phyloP scores from a whole-genome alignment of 2,113 vertebrate genomes.

The Plectropomus leopardus region DNA sequence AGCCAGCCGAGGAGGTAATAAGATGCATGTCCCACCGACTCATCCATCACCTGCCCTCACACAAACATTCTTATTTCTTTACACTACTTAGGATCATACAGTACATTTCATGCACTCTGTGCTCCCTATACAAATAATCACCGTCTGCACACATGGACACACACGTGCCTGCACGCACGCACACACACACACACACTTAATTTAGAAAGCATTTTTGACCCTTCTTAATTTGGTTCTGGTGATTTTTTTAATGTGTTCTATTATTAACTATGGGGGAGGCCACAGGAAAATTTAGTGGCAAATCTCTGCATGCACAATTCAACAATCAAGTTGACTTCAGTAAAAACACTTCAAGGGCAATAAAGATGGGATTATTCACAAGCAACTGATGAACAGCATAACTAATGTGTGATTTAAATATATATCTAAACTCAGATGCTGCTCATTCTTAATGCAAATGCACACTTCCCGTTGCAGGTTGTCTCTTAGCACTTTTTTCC shows the following conservation, averaged over 20 bases:
- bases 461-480: not conserved
- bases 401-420: not conserved
- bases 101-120: slow-evolving; percentile 8
- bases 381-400: not conserved
- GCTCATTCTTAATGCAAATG: not conserved
- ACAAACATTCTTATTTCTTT: slow-evolving; percentile 44
- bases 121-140: slow-evolving; percentile 12
- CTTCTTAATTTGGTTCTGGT: slow-evolving; percentile 31
- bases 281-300: slow-evolving; percentile 33
- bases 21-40: slow-evolving; percentile 51
- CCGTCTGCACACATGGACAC: slow-evolving; percentile 25
- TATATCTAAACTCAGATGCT: not conserved
- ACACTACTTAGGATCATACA: slow-evolving; percentile 11
- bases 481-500: not conserved
- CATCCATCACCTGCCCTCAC: slow-evolving; percentile 66
- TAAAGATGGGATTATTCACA: not conserved
- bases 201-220: slow-evolving; percentile 41
- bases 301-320: slow-evolving; percentile 30
- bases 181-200: not conserved
- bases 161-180: not conserved
- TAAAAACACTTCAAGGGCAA: not conserved
- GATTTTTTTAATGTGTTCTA: slow-evolving; percentile 52
- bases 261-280: slow-evolving; percentile 58
- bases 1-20: slow-evolving; percentile 65
- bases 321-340: slow-evolving; percentile 4